These are phyloP conservation scores for Noctua comes DNA, from an alignment of 2,888 invertebrate genomes.

Conservation along the genomic window DNA sequence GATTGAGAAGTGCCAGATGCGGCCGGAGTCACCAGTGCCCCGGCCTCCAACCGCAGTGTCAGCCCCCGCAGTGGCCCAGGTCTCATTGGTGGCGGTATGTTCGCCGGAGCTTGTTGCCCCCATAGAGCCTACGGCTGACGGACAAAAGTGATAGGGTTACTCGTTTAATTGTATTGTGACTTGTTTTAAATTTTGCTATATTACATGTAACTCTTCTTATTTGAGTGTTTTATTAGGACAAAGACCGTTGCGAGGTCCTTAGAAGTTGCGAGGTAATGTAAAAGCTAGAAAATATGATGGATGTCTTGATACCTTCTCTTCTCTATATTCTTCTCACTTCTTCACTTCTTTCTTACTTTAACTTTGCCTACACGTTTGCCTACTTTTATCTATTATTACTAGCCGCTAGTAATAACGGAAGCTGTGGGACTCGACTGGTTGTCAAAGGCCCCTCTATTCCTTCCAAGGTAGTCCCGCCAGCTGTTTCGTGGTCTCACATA, in stretches of 20 bases:
- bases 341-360: too few relatives aligned
- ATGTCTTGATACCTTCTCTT: not conserved
- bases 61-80: slow-evolving; percentile 69
- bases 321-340: too few relatives aligned
- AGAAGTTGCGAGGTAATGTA: not conserved
- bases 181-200: slow-evolving; percentile 69
- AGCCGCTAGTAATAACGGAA: too few relatives aligned
- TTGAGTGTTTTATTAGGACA: slow-evolving; percentile 42
- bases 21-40: slow-evolving; percentile 61
- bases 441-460: not conserved
- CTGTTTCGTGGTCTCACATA: not conserved
- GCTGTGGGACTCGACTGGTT: not conserved
- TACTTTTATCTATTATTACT: too few relatives aligned
- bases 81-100: slow-evolving; percentile 21
- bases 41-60: slow-evolving; percentile 67
- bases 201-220: slow-evolving; percentile 66
- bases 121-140: slow-evolving; percentile 51
- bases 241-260: not conserved
- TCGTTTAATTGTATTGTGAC: slow-evolving; percentile 70
- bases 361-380: too few relatives aligned
- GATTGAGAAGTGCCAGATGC: slow-evolving; percentile 77
- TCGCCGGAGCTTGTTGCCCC: slow-evolving; percentile 51
- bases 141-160: slow-evolving; percentile 70
- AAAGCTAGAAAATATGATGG: not conserved
- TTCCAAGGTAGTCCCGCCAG: not conserved